A percentile compares a stretch with the other conserved stretches of the same genome.
Conservation (phyloP, 2,797 vertebrate genomes). For the Scleropages formosus region DNA sequence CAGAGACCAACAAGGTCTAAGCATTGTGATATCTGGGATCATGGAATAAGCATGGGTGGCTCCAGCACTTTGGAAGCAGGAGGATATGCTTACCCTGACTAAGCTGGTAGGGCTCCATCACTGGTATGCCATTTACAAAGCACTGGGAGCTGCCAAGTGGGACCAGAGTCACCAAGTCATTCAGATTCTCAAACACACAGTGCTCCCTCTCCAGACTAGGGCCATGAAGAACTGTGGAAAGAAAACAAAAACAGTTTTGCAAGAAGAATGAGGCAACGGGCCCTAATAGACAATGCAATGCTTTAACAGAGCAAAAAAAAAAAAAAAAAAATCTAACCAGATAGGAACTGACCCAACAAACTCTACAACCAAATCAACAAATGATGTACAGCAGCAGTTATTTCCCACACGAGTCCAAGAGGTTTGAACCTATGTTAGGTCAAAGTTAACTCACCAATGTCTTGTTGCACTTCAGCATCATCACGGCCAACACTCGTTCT, state of each 20-base stretch:
- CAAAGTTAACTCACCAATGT: constrained; percentile 82
- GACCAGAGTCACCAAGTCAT: constrained; percentile 78
- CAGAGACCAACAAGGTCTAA: too few relatives aligned
- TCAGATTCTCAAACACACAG: constrained; percentile 87
- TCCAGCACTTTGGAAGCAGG: not conserved
- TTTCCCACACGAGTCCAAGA: not conserved
- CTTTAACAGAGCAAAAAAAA: not conserved
- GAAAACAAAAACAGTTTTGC: not conserved
- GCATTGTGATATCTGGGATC: too few relatives aligned
- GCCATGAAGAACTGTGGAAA: constrained; percentile 82
- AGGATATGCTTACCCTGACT: constrained; percentile 81
- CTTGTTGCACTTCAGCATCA: constrained; percentile 83
- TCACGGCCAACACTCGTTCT: constrained; percentile 88
- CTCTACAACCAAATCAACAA: not conserved
- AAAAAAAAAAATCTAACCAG: not conserved
- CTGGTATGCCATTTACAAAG: constrained; percentile 85
- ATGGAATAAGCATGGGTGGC: too few relatives aligned
- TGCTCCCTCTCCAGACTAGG: constrained; percentile 92
- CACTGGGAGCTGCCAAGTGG: constrained; percentile 83
- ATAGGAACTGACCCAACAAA: not conserved
- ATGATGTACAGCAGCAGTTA: not conserved
- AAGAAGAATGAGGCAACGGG: not conserved
- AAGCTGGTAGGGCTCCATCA: constrained; percentile 75
- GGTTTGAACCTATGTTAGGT: too few relatives aligned
- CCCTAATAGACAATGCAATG: not conserved